Base-by-base conservation (phyloP, 2,113 vertebrate species). In the Strix aluco region DNA sequence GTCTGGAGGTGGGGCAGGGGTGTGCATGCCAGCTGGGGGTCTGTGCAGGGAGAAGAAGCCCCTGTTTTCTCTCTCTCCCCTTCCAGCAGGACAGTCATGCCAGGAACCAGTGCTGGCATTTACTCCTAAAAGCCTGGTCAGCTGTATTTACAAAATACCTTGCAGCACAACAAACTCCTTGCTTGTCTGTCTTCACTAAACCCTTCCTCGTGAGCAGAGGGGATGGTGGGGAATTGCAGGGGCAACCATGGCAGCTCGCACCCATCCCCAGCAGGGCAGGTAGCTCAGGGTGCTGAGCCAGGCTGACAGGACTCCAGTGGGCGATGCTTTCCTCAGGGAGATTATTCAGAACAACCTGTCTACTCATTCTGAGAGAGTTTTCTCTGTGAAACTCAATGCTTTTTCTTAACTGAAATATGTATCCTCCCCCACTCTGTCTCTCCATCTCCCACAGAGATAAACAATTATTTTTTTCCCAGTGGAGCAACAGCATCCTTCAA, bases 231-330 rank as follows among this genome's bases (percentile, higher is more conserved):
- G 6, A 36, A n/a, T 3, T 29, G 42, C n/a, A 62, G 57, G 29
- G 27, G 16, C 3, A 14, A 47, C 26, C 55, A 34, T 0, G 4
- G 15, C 3, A 5, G 46, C 73, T 91, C 3, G 3, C 34, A 23
- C 8, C n/a, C 8, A 1, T 59, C 18, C 52, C 0, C 0, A 2
- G 29, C 73, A 87, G 59, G 13, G 42, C 34, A 32, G 34, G 49
- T 1, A 1, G 23, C 58, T 32, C 0, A 0, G 58, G 47, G 3
- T 3, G 7, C 67, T 62, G 69, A 72, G 71, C 51, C 61, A 75
- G 74, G 16, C 36, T 66, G 40, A 15, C 65, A 52, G 0, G 6
- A 27, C 55, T 58, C 49, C 63, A 46, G 42, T 2, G 7, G 17
- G 20, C 0, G 0, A 36, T 72, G 54, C 34, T 32, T 82, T 34